Evolutionary conservation across 2,888 invertebrate species (phyloP).

Genomic region (Coelogynopora nodosa): DNA sequence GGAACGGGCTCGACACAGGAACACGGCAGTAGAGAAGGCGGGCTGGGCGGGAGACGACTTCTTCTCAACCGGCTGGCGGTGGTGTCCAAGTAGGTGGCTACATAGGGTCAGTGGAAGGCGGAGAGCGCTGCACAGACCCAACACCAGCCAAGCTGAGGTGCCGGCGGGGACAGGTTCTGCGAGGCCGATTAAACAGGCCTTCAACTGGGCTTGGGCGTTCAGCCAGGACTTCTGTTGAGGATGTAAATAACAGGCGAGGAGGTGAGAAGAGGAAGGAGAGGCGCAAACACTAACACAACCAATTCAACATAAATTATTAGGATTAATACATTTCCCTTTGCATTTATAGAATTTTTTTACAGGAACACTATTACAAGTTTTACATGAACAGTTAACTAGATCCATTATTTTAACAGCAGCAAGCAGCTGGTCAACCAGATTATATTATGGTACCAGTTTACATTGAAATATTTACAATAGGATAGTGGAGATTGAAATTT

Average conservation of each 20-base stretch:
- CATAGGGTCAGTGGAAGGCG: neutral
- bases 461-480: too few relatives aligned
- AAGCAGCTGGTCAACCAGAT: too few relatives aligned
- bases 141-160: neutral
- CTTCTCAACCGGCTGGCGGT: neutral
- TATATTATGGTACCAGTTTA: too few relatives aligned
- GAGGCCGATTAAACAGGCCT: neutral
- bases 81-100: conserved; percentile 14
- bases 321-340: too few relatives aligned
- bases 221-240: neutral
- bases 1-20: neutral
- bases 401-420: too few relatives aligned
- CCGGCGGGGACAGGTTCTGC: neutral
- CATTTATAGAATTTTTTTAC: too few relatives aligned
- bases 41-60: neutral
- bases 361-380: too few relatives aligned
- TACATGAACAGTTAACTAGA: too few relatives aligned
- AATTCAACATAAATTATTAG: too few relatives aligned
- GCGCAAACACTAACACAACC: too few relatives aligned
- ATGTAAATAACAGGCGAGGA: neutral
- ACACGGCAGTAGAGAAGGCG: neutral
- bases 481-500: too few relatives aligned
- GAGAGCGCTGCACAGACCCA: neutral
- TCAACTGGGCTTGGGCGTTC: neutral
- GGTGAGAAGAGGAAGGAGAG: too few relatives aligned